Percentiles rank a stretch among this genome's conserved stretches.
Evolutionary conservation across 2,888 invertebrate species (phyloP).

Genomic region (Agrotis clavis): DNA sequence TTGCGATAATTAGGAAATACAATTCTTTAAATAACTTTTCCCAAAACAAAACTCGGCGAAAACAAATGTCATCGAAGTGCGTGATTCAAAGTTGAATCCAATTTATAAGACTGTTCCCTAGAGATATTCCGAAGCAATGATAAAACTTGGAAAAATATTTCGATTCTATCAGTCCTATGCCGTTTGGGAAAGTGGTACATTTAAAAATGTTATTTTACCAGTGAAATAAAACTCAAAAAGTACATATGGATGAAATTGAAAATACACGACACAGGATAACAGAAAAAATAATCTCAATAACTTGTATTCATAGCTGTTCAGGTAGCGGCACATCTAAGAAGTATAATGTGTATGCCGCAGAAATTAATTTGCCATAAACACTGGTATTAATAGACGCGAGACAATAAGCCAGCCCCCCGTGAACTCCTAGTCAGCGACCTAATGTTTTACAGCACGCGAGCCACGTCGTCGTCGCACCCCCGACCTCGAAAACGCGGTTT

Average conservation of each 20-base stretch:
- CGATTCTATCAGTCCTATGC: conserved; percentile 73
- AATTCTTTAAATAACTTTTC: conserved; percentile 59
- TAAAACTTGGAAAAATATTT: conserved; percentile 84
- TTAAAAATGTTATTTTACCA: conserved; percentile 29
- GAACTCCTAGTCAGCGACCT: conserved; percentile 82
- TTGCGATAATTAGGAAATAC: conserved; percentile 55
- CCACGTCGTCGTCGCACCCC: conserved; percentile 77
- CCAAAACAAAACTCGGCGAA: conserved; percentile 66
- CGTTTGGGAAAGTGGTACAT: conserved; percentile 42
- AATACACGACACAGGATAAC: background rate
- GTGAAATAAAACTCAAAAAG: conserved; percentile 17
- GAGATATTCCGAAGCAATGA: conserved; percentile 86
- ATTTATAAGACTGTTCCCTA: conserved; percentile 87
- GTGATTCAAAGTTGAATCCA: conserved; percentile 88
- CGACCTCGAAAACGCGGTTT: conserved; percentile 79
- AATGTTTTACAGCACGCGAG: conserved; percentile 87
- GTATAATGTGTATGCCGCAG: conserved; percentile 71
- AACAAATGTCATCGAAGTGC: conserved; percentile 75
- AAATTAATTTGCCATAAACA: conserved; percentile 87
- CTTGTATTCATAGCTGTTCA: conserved; percentile 22
- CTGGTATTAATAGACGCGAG: conserved; percentile 88
- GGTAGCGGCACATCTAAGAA: conserved; percentile 42
- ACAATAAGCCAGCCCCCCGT: conserved; percentile 87
- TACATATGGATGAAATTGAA: conserved; percentile 9
- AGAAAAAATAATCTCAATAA: conserved; percentile 17